Evolutionary conservation across 2,797 vertebrate species (phyloP).

Genomic region (Rhinophrynus dorsalis): DNA sequence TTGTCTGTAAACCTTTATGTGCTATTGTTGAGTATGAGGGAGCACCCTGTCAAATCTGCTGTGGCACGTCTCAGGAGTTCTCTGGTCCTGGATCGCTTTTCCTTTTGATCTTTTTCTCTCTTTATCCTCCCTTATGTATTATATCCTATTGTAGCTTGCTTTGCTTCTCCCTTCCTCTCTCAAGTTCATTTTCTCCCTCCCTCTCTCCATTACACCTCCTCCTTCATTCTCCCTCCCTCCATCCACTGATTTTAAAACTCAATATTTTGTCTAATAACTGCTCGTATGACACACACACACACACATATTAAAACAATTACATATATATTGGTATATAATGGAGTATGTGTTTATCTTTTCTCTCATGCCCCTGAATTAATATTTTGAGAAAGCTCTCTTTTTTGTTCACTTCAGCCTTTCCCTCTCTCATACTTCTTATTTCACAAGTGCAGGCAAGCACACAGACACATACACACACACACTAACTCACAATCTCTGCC

Average conservation of each 20-base stretch:
- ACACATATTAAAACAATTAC: too few species aligned
- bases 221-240: conserved; percentile 17
- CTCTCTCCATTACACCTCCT: conserved; percentile 23
- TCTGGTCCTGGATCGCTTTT: background rate
- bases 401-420: background rate
- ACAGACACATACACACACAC: background rate
- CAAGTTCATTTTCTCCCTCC: conserved; percentile 31
- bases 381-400: background rate
- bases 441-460: background rate
- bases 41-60: background rate
- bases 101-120: background rate
- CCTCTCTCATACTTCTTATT: background rate
- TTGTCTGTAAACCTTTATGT: background rate
- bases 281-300: too few species aligned
- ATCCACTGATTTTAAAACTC: background rate
- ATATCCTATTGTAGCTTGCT: conserved; percentile 8
- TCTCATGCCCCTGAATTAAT: background rate
- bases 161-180: conserved; percentile 25
- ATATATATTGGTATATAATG: too few species aligned
- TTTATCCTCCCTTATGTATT: conserved; percentile 4
- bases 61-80: background rate
- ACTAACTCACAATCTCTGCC: background rate
- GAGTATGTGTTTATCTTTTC: background rate
- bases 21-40: background rate
- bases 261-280: background rate